Evolutionary conservation across 2,113 vertebrate genomes (phyloP), one percentile per base, ranked within the genome.

Genomic region (Mixornis gularis): DNA sequence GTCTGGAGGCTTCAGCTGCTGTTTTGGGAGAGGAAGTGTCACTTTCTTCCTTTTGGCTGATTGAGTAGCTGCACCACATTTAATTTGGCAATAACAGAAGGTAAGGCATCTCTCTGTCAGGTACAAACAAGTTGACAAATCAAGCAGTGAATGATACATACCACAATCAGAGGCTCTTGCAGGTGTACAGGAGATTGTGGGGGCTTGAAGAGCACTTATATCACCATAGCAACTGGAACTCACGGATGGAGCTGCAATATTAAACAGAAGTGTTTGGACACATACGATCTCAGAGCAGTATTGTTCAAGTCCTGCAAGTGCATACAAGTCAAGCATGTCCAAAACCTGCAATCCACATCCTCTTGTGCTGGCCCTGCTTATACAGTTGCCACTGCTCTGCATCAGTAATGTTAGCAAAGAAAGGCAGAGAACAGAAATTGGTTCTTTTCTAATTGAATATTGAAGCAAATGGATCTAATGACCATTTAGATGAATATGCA

Each of bases 151-250:
- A 62, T 41, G 21, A 27, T 83, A 93, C 96, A 18, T 95, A 96
- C 96, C 96, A 38, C 96, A 96, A 1, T 89, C 92, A 8, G 85
- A 6, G 36, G 84, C 6, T 74, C 85, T 96, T 78, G 95, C 95
- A 1, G 97, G 79, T 81, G 40, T 36, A 7, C 97, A 97, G 18
- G 98, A 97, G 2, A 97, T 90, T 1, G 71, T 95, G 3, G 97
- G 98, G 43, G 92, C 97, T 27, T 96, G 87, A 43, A 98, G 77
- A 58, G 95, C 74, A 3, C 53, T 96, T 83, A 98, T 69, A 73
- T 98, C 97, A 0, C 98, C 98, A 87, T 97, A 97, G 90, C 95
- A 97, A 83, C 97, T 97, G 94, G 80, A 80, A 64, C 96, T 92
- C 94, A 80, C n/a, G 4, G 94, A 93, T 51, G 94, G 96, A 69